phyloP scores from a whole-genome alignment of 2,888 invertebrate species.

The Amphiduros pacificus region DNA sequence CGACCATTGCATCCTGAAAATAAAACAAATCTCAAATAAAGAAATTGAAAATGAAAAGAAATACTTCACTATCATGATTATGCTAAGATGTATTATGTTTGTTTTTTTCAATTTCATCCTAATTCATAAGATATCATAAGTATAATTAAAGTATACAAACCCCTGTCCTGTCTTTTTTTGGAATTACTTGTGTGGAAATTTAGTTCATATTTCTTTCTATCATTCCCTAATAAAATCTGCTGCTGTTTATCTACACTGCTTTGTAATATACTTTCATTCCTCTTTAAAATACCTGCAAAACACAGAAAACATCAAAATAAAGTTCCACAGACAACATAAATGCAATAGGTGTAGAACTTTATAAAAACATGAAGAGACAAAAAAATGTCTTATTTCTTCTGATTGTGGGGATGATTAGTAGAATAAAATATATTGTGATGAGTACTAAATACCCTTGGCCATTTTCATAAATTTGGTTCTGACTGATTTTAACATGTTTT shows the following conservation, averaged over 20 bases:
- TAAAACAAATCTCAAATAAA: background rate
- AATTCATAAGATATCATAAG: too few relatives aligned
- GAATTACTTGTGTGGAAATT: background rate
- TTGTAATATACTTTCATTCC: slow-evolving; percentile 3
- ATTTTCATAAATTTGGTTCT: background rate
- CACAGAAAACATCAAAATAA: background rate
- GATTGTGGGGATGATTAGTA: background rate
- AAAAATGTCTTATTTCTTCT: background rate
- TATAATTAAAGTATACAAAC: background rate
- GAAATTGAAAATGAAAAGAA: background rate
- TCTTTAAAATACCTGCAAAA: slow-evolving; percentile 9
- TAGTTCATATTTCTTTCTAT: background rate
- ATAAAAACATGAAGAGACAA: background rate
- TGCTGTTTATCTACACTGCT: slow-evolving; percentile 1
- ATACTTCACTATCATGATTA: background rate
- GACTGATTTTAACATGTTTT: too few relatives aligned
- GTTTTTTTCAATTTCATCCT: background rate
- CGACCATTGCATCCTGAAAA: slow-evolving; percentile 7
- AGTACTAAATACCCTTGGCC: background rate
- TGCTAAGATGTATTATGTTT: background rate
- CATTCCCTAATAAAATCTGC: background rate
- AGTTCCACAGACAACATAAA: background rate
- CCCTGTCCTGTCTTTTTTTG: background rate
- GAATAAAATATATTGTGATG: background rate
- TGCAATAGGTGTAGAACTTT: background rate